Evolutionary conservation across 1,140 invertebrate genomes (phyloP), one percentile per base, ranked within the genome.

Genomic region (Drosophila sucinea): DNA sequence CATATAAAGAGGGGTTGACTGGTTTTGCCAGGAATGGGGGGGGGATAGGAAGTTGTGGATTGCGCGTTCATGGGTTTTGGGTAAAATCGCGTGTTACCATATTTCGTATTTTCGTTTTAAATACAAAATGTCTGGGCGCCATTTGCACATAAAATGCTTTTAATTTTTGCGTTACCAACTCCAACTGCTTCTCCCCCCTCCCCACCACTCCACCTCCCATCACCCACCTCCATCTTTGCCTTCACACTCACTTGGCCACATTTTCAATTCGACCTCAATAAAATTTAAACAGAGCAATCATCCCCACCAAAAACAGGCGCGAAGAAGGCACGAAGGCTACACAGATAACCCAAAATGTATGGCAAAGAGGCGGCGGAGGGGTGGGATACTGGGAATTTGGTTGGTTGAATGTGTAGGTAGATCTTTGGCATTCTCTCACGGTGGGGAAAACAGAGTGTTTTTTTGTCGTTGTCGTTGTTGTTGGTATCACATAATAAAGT

Each of bases 261-360:
- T 89, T 89, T 87, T 89, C 84, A 89, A 89, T 87, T 87, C 84
- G 80, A 89, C 84, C 84, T 87, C 80, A 83, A 87, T 89, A 87
- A 89, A 89, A 87, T 89, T 80, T 89, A 81, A 68, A 79, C 77
- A 73, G 58, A 58, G 33, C 67, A 60, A 33, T 47, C 56, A 60
- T 73, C 55, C 47, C 65, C 38, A 54, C 61, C 67, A 44, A 47
- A 60, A 58, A 61, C 54, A 58, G 38, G 51, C 4, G 66, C 6
- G 7, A 33, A 47, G 30, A 30, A 30, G 47, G 5, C 44, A 51
- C 23, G 44, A 51, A 51, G 35, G 58, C 17, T 6, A 57, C 33
- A 58, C 25, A 66, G 67, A 69, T 62, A 65, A 56, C 56, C 60
- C 66, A 69, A 54, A 54, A 51, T 51, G 55, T 40, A 41, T 11